Conservation (phyloP, 2,888 invertebrate species). For the Drosophila borealis region DNA sequence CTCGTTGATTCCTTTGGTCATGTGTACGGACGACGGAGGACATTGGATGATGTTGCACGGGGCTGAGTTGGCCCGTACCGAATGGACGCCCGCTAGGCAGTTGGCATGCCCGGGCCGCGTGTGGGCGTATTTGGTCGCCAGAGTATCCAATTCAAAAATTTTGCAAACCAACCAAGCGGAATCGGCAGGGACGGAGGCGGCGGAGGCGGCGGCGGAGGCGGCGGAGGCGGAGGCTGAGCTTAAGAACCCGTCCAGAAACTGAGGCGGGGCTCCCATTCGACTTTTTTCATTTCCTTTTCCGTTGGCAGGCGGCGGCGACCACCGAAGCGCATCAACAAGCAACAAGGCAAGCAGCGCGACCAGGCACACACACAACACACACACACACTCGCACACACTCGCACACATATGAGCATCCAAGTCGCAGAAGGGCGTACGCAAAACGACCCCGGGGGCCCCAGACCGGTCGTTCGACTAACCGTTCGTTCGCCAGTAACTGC, state of each 20-base stretch:
- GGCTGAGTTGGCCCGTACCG: slow-evolving; percentile 10
- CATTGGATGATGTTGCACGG: slow-evolving; percentile 30
- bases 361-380: not conserved
- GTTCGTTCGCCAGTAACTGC: slow-evolving; percentile 53
- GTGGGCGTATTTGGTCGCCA: slow-evolving; percentile 71
- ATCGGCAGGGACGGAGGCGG: slow-evolving; percentile 48
- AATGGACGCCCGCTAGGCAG: slow-evolving; percentile 62
- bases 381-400: slow-evolving; percentile 1
- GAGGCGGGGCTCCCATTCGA: slow-evolving; percentile 63
- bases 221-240: slow-evolving; percentile 17
- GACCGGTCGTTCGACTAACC: slow-evolving; percentile 33
- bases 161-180: slow-evolving; percentile 78
- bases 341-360: slow-evolving; percentile 42
- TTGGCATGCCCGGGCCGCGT: slow-evolving; percentile 47
- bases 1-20: slow-evolving; percentile 70
- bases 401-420: slow-evolving; percentile 38
- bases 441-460: slow-evolving; percentile 67
- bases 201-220: not conserved
- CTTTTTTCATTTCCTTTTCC: slow-evolving; percentile 80
- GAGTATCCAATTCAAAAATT: slow-evolving; percentile 79
- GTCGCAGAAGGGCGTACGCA: slow-evolving; percentile 57
- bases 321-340: slow-evolving; percentile 75
- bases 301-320: slow-evolving; percentile 72
- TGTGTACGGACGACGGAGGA: slow-evolving; percentile 47
- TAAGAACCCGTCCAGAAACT: slow-evolving; percentile 49